A percentile compares a stretch with the other conserved stretches of the same genome.
Conservation (phyloP, 2,888 invertebrate genomes). For the Drosophila barbarae region DNA sequence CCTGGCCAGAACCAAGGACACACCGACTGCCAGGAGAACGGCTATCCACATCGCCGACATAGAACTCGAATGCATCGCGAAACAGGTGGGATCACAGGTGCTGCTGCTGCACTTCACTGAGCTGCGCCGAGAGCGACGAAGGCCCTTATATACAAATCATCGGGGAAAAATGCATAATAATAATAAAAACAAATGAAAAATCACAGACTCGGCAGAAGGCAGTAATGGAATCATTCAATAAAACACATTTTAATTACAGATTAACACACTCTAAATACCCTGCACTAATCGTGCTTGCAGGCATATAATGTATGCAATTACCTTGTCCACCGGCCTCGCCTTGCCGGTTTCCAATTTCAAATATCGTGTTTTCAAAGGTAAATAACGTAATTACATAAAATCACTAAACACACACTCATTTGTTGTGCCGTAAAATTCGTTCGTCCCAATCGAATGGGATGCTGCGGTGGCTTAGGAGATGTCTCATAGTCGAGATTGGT, state of each 20-base stretch:
- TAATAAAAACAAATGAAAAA: conserved; percentile 34
- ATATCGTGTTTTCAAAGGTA: conserved; percentile 11
- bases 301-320: conserved; percentile 27
- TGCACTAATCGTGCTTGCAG: conserved; percentile 26
- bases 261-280: conserved; percentile 54
- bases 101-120: conserved; percentile 28
- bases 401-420: conserved; percentile 1
- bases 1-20: conserved; percentile 33
- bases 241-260: conserved; percentile 66
- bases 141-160: conserved; percentile 32
- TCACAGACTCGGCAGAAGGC: conserved; percentile 18
- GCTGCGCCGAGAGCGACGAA: conserved; percentile 4
- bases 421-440: background rate
- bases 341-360: conserved; percentile 8
- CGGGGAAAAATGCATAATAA: conserved; percentile 29
- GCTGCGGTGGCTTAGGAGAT: conserved; percentile 1
- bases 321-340: conserved; percentile 10
- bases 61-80: conserved; percentile 36
- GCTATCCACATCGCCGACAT: conserved; percentile 55
- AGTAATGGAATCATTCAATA: conserved; percentile 41
- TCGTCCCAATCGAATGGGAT: background rate
- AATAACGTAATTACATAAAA: conserved; percentile 2
- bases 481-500: conserved; percentile 16
- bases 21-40: conserved; percentile 39
- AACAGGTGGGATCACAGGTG: background rate